Evolutionary conservation across 2,888 invertebrate species (phyloP).

Genomic region (Trissoscelio sp.): DNA sequence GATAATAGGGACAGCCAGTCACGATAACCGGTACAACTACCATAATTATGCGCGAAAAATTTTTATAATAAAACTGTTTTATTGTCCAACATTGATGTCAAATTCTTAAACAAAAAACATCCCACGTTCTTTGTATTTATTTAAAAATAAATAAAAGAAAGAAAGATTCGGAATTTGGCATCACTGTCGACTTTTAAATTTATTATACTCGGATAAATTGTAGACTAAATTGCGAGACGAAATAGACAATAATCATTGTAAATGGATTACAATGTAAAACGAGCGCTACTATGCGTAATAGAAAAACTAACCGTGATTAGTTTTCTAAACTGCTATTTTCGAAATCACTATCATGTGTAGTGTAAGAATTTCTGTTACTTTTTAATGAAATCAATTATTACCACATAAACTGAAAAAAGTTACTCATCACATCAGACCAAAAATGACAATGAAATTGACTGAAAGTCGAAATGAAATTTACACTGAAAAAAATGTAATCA

Average conservation of each 20-base stretch:
- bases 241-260: slow-evolving; percentile 58
- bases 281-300: background rate
- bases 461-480: too few relatives aligned
- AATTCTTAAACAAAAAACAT: background rate
- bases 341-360: slow-evolving; percentile 16
- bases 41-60: too few relatives aligned
- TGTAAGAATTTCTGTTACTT: slow-evolving; percentile 27
- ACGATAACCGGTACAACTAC: too few relatives aligned
- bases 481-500: too few relatives aligned
- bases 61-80: slow-evolving; percentile 4
- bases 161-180: background rate
- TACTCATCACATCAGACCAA: too few relatives aligned
- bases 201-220: slow-evolving; percentile 16
- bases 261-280: slow-evolving; percentile 28
- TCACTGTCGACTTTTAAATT: slow-evolving; percentile 7
- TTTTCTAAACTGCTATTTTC: slow-evolving; percentile 50
- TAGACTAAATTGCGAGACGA: slow-evolving; percentile 15
- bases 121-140: background rate
- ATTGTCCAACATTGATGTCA: background rate
- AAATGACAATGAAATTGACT: too few relatives aligned
- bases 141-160: too few relatives aligned
- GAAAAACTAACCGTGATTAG: slow-evolving; percentile 29
- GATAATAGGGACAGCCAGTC: too few relatives aligned
- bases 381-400: background rate
- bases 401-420: too few relatives aligned